Conservation (phyloP, 2,113 vertebrate species). For the Leptobrachium ailaonicum region DNA sequence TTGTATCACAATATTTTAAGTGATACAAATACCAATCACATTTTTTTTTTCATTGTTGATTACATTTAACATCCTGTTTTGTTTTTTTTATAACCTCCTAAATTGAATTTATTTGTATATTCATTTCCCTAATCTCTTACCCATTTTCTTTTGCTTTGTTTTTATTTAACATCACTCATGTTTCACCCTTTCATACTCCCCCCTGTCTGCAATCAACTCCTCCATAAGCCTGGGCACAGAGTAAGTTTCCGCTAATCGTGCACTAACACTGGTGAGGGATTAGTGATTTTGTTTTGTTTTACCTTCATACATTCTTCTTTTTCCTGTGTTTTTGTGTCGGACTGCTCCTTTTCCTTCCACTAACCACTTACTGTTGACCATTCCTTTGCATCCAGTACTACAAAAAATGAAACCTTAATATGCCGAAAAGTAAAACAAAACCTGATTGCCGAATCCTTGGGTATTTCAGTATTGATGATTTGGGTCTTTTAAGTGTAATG, state of each 20-base stretch:
- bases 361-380: neutral
- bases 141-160: conserved; percentile 69
- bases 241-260: conserved; percentile 85
- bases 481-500: too few species aligned
- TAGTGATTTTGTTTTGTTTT: conserved; percentile 48
- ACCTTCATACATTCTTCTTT: neutral
- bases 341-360: neutral
- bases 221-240: conserved; percentile 96
- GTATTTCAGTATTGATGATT: too few species aligned
- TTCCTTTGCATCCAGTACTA: neutral
- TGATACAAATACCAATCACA: neutral
- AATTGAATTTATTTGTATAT: conserved; percentile 67
- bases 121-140: conserved; percentile 61
- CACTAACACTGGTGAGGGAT: conserved; percentile 65
- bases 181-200: conserved; percentile 68
- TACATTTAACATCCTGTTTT: conserved; percentile 58
- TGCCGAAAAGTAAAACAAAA: too few species aligned
- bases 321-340: conserved; percentile 2
- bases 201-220: conserved; percentile 87
- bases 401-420: too few species aligned
- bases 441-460: too few species aligned
- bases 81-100: conserved; percentile 65
- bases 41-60: conserved; percentile 7
- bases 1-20: too few species aligned
- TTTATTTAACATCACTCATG: conserved; percentile 80